phyloP scores from a whole-genome alignment of 1,140 invertebrate genomes.

The Metaphire vulgaris region DNA sequence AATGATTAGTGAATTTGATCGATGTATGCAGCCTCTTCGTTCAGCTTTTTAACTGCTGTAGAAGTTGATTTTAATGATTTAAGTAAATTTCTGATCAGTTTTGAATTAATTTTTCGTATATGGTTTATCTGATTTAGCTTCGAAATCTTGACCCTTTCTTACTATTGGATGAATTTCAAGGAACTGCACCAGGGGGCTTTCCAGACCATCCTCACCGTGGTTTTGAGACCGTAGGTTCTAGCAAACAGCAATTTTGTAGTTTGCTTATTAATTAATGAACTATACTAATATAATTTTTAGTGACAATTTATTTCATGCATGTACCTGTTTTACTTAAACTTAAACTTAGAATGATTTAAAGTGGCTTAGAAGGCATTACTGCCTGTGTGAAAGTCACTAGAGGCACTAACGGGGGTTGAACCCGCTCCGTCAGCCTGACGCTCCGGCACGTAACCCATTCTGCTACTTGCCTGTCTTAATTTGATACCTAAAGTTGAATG shows the following conservation, averaged over 20 bases:
- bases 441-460: too few relatives aligned
- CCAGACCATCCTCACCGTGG: conserved; percentile 56
- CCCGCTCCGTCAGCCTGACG: too few relatives aligned
- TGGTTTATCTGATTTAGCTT: conserved; percentile 35
- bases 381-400: not conserved
- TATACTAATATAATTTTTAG: too few relatives aligned
- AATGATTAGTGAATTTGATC: not conserved
- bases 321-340: not conserved
- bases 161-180: conserved; percentile 53
- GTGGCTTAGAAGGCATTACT: not conserved
- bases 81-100: not conserved
- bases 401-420: too few relatives aligned
- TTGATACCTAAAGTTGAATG: too few relatives aligned
- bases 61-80: conserved; percentile 9
- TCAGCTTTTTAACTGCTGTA: conserved; percentile 16
- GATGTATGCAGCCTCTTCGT: not conserved
- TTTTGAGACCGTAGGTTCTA: conserved; percentile 54
- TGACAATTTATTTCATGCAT: not conserved
- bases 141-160: conserved; percentile 52
- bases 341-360: not conserved
- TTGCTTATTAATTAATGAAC: not conserved
- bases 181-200: conserved; percentile 49
- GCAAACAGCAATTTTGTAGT: not conserved
- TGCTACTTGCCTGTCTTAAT: too few relatives aligned
- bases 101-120: not conserved